Evolutionary conservation across 2,888 invertebrate species (phyloP), one percentile per base, ranked within the genome.

Genomic region (Harpagoxenus sublaevis): DNA sequence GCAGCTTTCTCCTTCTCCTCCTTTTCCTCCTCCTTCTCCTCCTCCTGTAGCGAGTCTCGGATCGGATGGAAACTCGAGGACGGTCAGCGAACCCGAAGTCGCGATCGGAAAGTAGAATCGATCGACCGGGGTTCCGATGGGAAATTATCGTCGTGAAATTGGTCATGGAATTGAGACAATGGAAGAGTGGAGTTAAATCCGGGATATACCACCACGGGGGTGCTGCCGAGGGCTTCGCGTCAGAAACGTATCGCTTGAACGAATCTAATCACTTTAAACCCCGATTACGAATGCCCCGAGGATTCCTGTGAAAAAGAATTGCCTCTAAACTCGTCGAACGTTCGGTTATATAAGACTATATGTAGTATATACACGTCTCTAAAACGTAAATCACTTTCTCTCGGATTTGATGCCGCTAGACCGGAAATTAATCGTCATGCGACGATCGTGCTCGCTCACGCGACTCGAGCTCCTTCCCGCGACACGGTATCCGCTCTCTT

Each of bases 111-210:
- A 35, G 35, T 79, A 73, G 35, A 57, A 48, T 57, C 45, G 35
- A 75, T 63, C 75, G 48, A 18, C 10, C 31, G 18, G 73, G 42
- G 15, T 71, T 79, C 73, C 73, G 23, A 79, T 79, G 74, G 73
- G 73, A 71, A 79, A 79, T 73, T 73, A 71, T 79, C 73, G 45
- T n/a, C 55, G 35, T 57, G 57, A 73, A 71, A 73, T 79, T 48
- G 73, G n/a, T 23, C 23, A 23, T 60, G 35, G 35, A 57, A 57
- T 73, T 18, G 79, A 73, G 45, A 79, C 75, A 63, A 63, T 42
- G 10, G 35, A 48, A 23, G 45, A 60, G 35, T 39, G 9, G 42
- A 60, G 57, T 57, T 79, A 71, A 79, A 71, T 79, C 39, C 68
- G 42, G 39, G 45, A 74, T 73, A 74, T 73, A 73, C 55, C 62